Evolutionary conservation across 2,888 invertebrate species (phyloP).

Genomic region (Rhamphomyia laevipes): DNA sequence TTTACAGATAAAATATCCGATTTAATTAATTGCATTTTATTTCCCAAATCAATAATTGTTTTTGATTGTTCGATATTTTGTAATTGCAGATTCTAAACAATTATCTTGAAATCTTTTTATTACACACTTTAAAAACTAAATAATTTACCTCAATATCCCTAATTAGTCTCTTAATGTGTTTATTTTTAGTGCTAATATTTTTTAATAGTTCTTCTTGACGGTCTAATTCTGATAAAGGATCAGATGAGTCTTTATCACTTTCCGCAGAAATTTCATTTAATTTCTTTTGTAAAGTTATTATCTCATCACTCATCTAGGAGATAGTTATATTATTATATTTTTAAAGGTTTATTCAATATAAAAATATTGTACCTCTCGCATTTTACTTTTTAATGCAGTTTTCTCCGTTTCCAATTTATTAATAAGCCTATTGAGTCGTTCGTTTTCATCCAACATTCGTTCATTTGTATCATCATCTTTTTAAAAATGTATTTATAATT

Average conservation of each 20-base stretch:
- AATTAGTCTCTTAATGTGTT: constrained; percentile 62
- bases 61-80: constrained; percentile 34
- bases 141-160: constrained; percentile 56
- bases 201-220: constrained; percentile 42
- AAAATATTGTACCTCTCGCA: constrained; percentile 23
- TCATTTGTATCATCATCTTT: constrained; percentile 21
- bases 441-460: constrained; percentile 29
- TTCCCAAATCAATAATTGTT: constrained; percentile 27
- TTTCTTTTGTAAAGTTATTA: constrained; percentile 26
- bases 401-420: constrained; percentile 31
- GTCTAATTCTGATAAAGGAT: constrained; percentile 41
- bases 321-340: not conserved
- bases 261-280: constrained; percentile 25
- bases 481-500: not conserved
- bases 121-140: not conserved
- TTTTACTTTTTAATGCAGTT: constrained; percentile 22
- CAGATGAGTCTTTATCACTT: constrained; percentile 40
- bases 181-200: constrained; percentile 51
- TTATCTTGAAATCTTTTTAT: not conserved
- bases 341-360: too few species aligned
- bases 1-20: constrained; percentile 23
- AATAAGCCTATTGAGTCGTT: constrained; percentile 30
- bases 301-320: constrained; percentile 28
- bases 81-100: constrained; percentile 22
- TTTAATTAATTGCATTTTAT: constrained; percentile 25